Percentiles rank a stretch among this genome's conserved stretches.
Evolutionary conservation across 2,113 vertebrate species (phyloP).

Genomic region (Anolis carolinensis): DNA sequence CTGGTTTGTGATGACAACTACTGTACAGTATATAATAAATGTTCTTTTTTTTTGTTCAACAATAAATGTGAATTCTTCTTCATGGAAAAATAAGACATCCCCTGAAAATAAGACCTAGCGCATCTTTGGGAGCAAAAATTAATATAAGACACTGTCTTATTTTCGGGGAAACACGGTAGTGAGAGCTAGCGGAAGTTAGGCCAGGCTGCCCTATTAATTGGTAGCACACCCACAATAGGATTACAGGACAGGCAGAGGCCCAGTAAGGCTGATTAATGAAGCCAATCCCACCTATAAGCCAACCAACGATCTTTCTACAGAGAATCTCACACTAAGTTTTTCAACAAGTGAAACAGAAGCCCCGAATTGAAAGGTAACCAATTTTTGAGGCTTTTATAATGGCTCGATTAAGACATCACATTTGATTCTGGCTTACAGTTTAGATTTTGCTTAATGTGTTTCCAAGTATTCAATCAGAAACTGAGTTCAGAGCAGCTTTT

Average conservation of each 20-base stretch:
- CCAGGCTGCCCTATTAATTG: not conserved
- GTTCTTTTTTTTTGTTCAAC: no score
- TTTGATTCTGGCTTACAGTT: not conserved
- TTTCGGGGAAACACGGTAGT: no score
- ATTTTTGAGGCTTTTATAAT: not conserved
- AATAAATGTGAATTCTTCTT: no score
- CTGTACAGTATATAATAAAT: no score
- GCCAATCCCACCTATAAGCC: not conserved
- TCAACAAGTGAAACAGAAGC: not conserved
- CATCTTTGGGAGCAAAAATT: no score
- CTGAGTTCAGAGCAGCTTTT: not conserved
- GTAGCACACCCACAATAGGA: not conserved
- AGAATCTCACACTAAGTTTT: not conserved
- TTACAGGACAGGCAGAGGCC: not conserved
- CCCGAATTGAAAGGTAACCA: not conserved
- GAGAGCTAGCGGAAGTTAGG: not conserved
- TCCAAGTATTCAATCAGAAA: not conserved
- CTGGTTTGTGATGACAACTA: no score
- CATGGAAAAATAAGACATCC: no score
- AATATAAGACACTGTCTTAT: no score
- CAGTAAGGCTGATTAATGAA: not conserved
- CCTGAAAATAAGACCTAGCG: no score
- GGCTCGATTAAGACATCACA: not conserved
- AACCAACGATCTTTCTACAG: not conserved
- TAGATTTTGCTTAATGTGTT: not conserved